Conservation (phyloP, 2,888 invertebrate species). For the Pterostichus niger region DNA sequence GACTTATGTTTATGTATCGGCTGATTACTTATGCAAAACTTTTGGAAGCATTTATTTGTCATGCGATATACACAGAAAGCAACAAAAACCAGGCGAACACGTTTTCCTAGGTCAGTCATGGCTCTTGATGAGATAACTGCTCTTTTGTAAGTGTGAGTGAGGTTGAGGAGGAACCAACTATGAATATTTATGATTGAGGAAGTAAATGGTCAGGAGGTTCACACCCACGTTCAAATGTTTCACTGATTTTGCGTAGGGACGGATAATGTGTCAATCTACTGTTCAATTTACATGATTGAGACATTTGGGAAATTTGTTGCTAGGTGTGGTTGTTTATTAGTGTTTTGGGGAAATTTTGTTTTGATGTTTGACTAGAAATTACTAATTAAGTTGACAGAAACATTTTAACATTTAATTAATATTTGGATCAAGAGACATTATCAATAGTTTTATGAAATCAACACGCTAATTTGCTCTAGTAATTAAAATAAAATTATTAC, state of each 20-base stretch:
- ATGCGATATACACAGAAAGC: slow-evolving; percentile 65
- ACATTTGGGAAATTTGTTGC: slow-evolving; percentile 41
- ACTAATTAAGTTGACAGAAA: slow-evolving; percentile 33
- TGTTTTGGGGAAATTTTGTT: slow-evolving; percentile 29
- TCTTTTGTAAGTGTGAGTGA: neutral
- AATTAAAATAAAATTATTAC: no score
- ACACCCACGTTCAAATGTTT: slow-evolving; percentile 6
- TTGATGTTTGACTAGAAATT: slow-evolving; percentile 23
- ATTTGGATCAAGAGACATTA: neutral
- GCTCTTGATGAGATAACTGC: slow-evolving; percentile 54
- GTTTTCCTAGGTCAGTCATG: slow-evolving; percentile 61
- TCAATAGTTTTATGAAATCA: neutral
- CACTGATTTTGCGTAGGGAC: slow-evolving; percentile 3
- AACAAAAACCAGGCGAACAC: slow-evolving; percentile 55
- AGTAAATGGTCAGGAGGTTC: slow-evolving; percentile 12
- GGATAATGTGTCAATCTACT: slow-evolving; percentile 14
- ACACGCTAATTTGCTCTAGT: neutral
- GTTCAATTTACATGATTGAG: slow-evolving; percentile 23
- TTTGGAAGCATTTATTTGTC: slow-evolving; percentile 67
- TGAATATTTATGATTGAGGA: slow-evolving; percentile 57
- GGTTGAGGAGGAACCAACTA: slow-evolving; percentile 36
- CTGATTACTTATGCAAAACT: slow-evolving; percentile 67
- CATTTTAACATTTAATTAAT: slow-evolving; percentile 29
- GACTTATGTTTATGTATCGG: slow-evolving; percentile 67
- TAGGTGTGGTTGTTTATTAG: slow-evolving; percentile 40